A percentile compares a stretch with the other conserved stretches of the same genome.
phyloP scores from a whole-genome alignment of 2,888 invertebrate species.

The Drosophila silvestris region DNA sequence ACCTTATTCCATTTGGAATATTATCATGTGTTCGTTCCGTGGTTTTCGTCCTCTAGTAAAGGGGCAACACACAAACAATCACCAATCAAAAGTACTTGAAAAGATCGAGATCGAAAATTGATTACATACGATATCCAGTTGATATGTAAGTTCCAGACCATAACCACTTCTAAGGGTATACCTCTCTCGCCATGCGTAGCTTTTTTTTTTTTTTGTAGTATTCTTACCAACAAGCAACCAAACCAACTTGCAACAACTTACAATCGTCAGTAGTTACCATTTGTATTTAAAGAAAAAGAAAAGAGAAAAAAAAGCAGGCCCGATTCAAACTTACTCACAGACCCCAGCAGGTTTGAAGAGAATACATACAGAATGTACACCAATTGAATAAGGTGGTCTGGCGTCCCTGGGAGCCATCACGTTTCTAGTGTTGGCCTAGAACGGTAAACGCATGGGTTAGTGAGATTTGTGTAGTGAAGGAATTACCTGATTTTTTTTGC shows the following conservation, averaged over 20 bases:
- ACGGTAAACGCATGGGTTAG: constrained; percentile 77
- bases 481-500: constrained; percentile 64
- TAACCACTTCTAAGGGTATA: constrained; percentile 27
- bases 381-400: constrained; percentile 53
- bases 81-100: constrained; percentile 70
- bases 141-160: constrained; percentile 18
- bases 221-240: constrained; percentile 53
- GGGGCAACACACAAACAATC: constrained; percentile 43
- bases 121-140: constrained; percentile 55
- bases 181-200: constrained; percentile 25
- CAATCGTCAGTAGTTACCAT: constrained; percentile 34
- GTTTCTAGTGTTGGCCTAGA: constrained; percentile 79
- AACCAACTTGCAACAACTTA: constrained; percentile 45
- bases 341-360: constrained; percentile 29
- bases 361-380: constrained; percentile 28
- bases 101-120: constrained; percentile 72
- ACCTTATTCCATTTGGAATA: constrained; percentile 49
- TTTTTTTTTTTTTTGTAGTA: constrained; percentile 15
- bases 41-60: constrained; percentile 32
- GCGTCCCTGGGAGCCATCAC: constrained; percentile 57
- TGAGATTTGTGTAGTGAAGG: constrained; percentile 69
- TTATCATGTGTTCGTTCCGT: constrained; percentile 37
- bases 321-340: constrained; percentile 50
- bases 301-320: constrained; percentile 22
- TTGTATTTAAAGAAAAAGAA: background rate